Evolutionary conservation across 2,888 invertebrate genomes (phyloP), one percentile per base, ranked within the genome.

Genomic region (Xestoiulus laeticollis): DNA sequence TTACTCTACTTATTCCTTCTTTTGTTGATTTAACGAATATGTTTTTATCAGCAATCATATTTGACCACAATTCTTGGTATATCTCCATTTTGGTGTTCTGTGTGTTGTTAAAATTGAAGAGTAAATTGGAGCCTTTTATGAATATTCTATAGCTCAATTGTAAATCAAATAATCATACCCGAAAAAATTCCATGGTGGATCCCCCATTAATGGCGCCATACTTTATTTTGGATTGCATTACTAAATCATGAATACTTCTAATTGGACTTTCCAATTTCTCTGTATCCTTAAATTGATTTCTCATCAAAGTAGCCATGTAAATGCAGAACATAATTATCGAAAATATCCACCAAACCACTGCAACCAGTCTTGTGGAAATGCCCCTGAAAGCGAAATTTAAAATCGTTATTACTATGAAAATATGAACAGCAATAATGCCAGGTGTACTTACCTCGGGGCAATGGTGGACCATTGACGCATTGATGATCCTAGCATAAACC

Each of bases 151-250:
- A 19, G 68, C 68, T 26, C 22, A 22, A 48, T 12, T 26, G n/a
- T 30, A 22, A 78, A 78, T 26, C 78, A 16, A 8, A 78, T 1
- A 78, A 30, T 30, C 14, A 14, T 93, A 98, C 98, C 93, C 96
- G 94, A 92, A 99, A 99, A 92, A 99, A 99, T 14, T 96, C 95
- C 84, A 96, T 96, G 0, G 99, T 99, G 0, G 98, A 97, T 86
- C 99, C 99, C 78, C 96, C 96, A 89, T 94, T 94, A n/a, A 98
- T 92, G 10, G 97, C 96, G 0, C 99, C 99, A 92, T 99, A 99
- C 92, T 98, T 98, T 90, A 99, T 99, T 92, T 97, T 96, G 0
- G 97, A 98, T 92, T 99, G 99, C 91, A 97, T 97, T 33, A 98
- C 97, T 87, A 99, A 94, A 92, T 99, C 99, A 91, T 99, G 98